Conservation (phyloP, 2,113 vertebrate genomes). For the Dryoscopus gambensis region DNA sequence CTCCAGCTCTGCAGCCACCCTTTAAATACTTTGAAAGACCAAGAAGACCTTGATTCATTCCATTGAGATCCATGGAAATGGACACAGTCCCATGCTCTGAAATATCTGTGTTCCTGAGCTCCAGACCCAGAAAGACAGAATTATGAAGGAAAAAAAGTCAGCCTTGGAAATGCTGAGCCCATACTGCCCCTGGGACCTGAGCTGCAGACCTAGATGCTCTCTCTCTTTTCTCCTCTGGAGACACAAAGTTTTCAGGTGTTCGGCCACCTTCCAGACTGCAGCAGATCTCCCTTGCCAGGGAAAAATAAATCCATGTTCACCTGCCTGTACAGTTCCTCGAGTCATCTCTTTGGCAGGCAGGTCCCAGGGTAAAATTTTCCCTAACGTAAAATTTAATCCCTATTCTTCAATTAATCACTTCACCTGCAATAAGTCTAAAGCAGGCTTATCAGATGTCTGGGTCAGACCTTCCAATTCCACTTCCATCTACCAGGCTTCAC, state of each 20-base stretch:
- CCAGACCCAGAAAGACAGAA: not conserved
- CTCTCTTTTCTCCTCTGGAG: not conserved
- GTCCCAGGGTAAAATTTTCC: not conserved
- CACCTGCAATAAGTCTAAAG: not conserved
- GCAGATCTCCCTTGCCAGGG: not conserved
- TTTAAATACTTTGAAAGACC: not conserved
- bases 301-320: not conserved
- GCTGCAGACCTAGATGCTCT: not conserved
- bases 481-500: not conserved
- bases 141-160: not conserved
- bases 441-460: not conserved
- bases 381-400: not conserved
- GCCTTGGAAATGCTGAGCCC: not conserved
- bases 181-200: not conserved
- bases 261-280: not conserved
- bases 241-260: not conserved
- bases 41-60: not conserved
- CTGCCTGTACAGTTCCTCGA: not conserved
- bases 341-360: not conserved
- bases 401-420: not conserved
- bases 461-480: not conserved
- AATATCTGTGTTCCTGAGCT: not conserved
- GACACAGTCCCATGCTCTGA: not conserved
- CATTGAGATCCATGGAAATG: not conserved
- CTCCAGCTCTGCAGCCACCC: not conserved